These are phyloP conservation scores for Sinocyclocheilus anophthalmus DNA, from an alignment of 2,113 vertebrate genomes.

Conservation along the genomic window DNA sequence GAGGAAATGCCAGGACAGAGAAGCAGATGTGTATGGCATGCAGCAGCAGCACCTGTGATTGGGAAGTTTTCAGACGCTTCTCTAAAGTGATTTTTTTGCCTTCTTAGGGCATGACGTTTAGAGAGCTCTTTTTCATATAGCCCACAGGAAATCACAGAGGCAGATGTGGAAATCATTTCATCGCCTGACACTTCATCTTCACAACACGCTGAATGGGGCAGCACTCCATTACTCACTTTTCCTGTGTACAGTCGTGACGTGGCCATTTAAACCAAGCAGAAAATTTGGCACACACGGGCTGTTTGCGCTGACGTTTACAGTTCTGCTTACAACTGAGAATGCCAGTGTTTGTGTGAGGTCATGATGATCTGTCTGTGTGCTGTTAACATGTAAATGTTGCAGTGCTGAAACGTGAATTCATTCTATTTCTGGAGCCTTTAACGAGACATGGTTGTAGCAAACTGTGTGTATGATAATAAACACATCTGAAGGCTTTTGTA, in stretches of 20 bases:
- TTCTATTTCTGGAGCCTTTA: neutral
- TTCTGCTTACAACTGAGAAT: constrained; percentile 19
- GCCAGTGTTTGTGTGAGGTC: neutral
- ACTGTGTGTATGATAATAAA: neutral
- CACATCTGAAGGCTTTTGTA: neutral
- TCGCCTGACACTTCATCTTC: constrained; percentile 15
- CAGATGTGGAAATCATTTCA: constrained; percentile 40
- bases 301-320: neutral
- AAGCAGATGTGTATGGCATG: constrained; percentile 20
- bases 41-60: constrained; percentile 9
- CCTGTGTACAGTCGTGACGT: neutral
- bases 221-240: constrained; percentile 28
- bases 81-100: constrained; percentile 31
- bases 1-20: neutral
- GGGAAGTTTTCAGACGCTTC: constrained; percentile 15
- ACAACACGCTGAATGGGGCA: constrained; percentile 1
- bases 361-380: neutral
- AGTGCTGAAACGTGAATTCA: constrained; percentile 2
- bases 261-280: constrained; percentile 5
- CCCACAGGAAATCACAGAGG: constrained; percentile 39
- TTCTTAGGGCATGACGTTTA: constrained; percentile 6
- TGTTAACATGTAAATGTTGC: neutral
- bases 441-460: neutral
- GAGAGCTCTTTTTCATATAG: constrained; percentile 5
- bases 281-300: constrained; percentile 18